phyloP scores from a whole-genome alignment of 2,113 vertebrate species.

The Oryctolagus cuniculus region DNA sequence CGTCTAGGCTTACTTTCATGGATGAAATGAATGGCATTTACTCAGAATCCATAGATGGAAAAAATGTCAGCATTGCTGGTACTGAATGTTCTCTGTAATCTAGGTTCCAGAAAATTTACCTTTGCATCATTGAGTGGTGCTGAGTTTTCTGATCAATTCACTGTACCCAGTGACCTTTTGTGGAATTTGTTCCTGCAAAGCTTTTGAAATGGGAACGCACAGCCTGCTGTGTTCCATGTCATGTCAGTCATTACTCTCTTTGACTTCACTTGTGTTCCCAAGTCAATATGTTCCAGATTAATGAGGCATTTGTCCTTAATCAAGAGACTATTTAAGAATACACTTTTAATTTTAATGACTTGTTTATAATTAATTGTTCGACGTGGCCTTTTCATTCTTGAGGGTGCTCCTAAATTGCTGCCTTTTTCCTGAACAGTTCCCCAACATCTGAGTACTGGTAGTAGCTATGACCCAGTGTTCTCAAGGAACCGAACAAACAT shows the following conservation, averaged over 20 bases:
- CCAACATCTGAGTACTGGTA: slow-evolving; percentile 66
- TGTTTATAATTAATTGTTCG: slow-evolving; percentile 89
- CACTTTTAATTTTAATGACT: slow-evolving; percentile 88
- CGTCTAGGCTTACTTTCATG: slow-evolving; percentile 3
- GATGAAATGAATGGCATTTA: slow-evolving; percentile 11
- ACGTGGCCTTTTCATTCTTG: slow-evolving; percentile 84
- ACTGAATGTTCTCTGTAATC: background rate
- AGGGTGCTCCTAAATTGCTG: slow-evolving; percentile 79
- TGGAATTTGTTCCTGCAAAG: slow-evolving; percentile 67
- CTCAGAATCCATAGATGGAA: background rate
- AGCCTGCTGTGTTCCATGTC: slow-evolving; percentile 79
- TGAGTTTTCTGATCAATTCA: slow-evolving; percentile 71
- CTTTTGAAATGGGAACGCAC: slow-evolving; percentile 67
- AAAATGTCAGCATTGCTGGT: background rate
- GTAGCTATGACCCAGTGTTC: slow-evolving; percentile 73
- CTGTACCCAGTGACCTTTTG: slow-evolving; percentile 76
- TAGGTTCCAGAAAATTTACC: slow-evolving; percentile 30
- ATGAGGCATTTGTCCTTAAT: slow-evolving; percentile 91
- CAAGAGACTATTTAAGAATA: slow-evolving; percentile 89
- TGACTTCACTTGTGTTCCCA: slow-evolving; percentile 86
- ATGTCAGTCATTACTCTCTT: slow-evolving; percentile 84
- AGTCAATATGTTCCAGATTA: slow-evolving; percentile 87
- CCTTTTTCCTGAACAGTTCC: slow-evolving; percentile 59
- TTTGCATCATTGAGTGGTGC: slow-evolving; percentile 58
- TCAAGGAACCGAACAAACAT: slow-evolving; percentile 69